A percentile compares a stretch with the other conserved stretches of the same genome.
Evolutionary conservation across 2,797 vertebrate genomes (phyloP).

Genomic region (Smutsia temminckii): DNA sequence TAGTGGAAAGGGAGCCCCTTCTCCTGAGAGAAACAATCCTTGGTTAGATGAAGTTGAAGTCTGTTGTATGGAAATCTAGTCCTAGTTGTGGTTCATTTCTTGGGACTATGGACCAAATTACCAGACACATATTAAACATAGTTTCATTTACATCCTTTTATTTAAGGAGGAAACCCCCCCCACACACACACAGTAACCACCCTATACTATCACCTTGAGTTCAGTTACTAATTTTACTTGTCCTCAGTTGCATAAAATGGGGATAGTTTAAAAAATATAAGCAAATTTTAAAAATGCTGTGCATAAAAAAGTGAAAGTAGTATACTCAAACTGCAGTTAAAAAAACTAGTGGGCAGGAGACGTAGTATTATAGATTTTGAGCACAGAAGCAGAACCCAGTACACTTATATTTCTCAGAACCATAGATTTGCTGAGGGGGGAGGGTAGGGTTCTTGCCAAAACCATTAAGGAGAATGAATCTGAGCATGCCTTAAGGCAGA

Average conservation of each 20-base stretch:
- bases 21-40: conserved; percentile 17
- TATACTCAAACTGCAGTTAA: conserved; percentile 10
- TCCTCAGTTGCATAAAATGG: neutral
- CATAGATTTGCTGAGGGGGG: neutral
- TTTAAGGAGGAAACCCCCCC: neutral
- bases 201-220: neutral
- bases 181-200: neutral
- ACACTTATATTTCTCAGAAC: conserved; percentile 57
- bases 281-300: neutral
- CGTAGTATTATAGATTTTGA: conserved; percentile 53
- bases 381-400: conserved; percentile 28
- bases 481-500: conserved; percentile 54
- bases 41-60: neutral
- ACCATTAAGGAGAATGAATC: conserved; percentile 59
- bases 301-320: conserved; percentile 27
- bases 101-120: neutral
- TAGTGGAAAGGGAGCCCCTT: neutral
- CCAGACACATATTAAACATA: neutral
- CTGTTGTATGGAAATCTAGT: neutral
- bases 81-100: neutral
- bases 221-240: conserved; percentile 31
- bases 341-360: conserved; percentile 31
- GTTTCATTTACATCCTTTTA: conserved; percentile 2
- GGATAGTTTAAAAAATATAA: neutral
- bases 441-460: conserved; percentile 56